Evolutionary conservation across 37 sponge, comb jelly and placozoan species (phyloP).

Genomic region (Chondrosia reniformis): DNA sequence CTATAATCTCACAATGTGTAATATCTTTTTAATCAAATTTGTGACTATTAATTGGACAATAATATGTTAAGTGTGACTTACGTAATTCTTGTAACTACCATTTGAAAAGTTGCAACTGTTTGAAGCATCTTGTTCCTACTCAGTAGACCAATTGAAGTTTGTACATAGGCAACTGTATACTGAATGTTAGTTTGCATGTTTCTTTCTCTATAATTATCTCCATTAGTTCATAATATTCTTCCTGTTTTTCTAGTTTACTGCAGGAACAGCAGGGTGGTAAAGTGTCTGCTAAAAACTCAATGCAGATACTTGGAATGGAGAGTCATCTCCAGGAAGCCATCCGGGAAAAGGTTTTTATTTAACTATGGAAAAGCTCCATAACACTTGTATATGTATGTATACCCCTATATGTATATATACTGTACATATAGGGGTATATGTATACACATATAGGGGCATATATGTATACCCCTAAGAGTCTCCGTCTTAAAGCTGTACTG

Average conservation of each 20-base stretch:
- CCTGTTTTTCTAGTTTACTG: conserved; percentile 5
- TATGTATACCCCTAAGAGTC: no score
- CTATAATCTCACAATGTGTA: no score
- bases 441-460: neutral
- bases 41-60: no score
- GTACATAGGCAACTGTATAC: no score
- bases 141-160: no score
- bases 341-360: conserved; percentile 2
- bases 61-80: no score
- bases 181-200: no score
- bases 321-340: conserved; percentile 13
- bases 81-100: no score
- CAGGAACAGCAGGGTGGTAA: conserved; percentile 5
- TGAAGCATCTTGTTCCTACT: no score
- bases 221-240: neutral
- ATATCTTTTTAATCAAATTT: no score
- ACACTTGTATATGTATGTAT: neutral
- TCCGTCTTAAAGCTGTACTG: no score
- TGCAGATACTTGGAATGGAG: conserved; percentile 12
- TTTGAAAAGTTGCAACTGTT: no score
- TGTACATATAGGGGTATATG: neutral
- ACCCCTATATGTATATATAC: neutral
- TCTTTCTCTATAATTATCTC: neutral
- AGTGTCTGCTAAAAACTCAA: neutral
- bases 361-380: neutral